phyloP scores from a whole-genome alignment of 2,888 invertebrate species.

The Pollenia labialis region DNA sequence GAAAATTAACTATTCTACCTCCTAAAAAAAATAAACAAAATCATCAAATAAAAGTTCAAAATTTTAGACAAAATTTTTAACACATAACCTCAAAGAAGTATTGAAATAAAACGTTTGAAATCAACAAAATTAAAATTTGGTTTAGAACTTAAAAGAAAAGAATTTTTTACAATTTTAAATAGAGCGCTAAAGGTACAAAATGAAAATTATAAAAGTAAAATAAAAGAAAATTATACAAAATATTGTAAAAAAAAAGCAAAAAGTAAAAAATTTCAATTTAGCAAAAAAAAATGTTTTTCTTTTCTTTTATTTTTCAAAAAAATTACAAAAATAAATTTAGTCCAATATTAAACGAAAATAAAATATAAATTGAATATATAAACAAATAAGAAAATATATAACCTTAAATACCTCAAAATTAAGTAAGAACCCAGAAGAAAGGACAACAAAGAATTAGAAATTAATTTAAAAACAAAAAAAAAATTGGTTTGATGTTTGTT shows the following conservation, averaged over 20 bases:
- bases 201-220: conserved; percentile 67
- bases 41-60: conserved; percentile 67
- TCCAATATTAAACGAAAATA: conserved; percentile 44
- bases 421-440: conserved; percentile 5
- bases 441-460: conserved; percentile 14
- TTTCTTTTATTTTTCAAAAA: conserved; percentile 25
- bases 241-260: conserved; percentile 19
- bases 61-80: conserved; percentile 72
- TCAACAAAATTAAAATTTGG: conserved; percentile 62
- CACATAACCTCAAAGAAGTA: conserved; percentile 55
- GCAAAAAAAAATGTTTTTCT: neutral
- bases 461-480: neutral
- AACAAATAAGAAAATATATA: conserved; percentile 70
- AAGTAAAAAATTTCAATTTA: conserved; percentile 52
- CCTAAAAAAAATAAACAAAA: conserved; percentile 61
- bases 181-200: conserved; percentile 84
- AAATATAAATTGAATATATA: conserved; percentile 63
- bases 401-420: conserved; percentile 70
- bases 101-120: conserved; percentile 47
- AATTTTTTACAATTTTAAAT: conserved; percentile 78
- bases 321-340: conserved; percentile 25
- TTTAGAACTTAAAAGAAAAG: conserved; percentile 73
- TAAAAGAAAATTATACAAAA: conserved; percentile 41
- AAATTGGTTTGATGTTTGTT: conserved; percentile 54
- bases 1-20: conserved; percentile 66